Conservation (phyloP, 2,888 invertebrate species). For the Lochmaea crataegi region DNA sequence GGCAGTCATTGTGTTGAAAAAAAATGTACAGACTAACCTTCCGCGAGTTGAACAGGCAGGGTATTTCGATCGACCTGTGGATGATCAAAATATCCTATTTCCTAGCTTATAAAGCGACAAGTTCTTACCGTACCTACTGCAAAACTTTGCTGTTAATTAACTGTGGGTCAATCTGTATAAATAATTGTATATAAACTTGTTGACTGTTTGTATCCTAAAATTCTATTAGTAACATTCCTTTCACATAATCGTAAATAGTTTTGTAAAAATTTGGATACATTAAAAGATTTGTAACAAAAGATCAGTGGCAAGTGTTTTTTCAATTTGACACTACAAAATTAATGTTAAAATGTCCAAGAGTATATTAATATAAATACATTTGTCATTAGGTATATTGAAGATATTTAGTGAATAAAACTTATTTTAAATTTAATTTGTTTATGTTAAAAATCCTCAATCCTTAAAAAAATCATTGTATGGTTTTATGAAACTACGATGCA, state of each 20-base stretch:
- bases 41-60: too few relatives aligned
- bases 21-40: too few relatives aligned
- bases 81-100: too few relatives aligned
- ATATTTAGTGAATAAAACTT: constrained; percentile 42
- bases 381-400: constrained; percentile 41
- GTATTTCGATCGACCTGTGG: too few relatives aligned
- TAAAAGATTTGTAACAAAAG: constrained; percentile 23
- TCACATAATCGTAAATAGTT: constrained; percentile 16
- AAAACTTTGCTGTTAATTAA: background rate
- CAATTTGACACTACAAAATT: constrained; percentile 34
- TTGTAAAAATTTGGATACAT: constrained; percentile 27
- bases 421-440: constrained; percentile 31
- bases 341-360: constrained; percentile 41
- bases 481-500: too few relatives aligned
- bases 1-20: too few relatives aligned
- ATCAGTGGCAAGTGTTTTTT: constrained; percentile 23
- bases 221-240: constrained; percentile 4
- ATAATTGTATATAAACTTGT: constrained; percentile 6
- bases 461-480: too few relatives aligned
- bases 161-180: background rate
- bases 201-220: background rate
- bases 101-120: too few relatives aligned
- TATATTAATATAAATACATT: constrained; percentile 39
- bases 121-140: too few relatives aligned
- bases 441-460: too few relatives aligned